phyloP scores from a whole-genome alignment of 1,140 invertebrate genomes.

The Micrasema longulum region DNA sequence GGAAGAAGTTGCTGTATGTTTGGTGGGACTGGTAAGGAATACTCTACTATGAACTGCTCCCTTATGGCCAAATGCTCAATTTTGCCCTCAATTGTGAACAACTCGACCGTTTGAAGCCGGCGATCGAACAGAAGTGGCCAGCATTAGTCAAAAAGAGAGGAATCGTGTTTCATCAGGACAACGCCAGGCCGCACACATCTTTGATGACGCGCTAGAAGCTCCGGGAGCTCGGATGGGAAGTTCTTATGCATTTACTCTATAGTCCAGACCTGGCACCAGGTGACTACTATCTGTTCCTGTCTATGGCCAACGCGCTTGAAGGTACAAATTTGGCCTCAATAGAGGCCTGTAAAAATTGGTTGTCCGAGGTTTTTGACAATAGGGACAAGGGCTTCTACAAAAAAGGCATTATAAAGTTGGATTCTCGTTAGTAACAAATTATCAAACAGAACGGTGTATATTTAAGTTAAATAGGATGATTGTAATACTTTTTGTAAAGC shows the following conservation, averaged over 20 bases:
- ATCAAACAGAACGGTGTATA: no score
- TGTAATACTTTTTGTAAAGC: no score
- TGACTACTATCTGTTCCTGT: slow-evolving; percentile 15
- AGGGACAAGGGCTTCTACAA: no score
- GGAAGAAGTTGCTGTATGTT: slow-evolving; percentile 16
- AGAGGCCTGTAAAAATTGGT: slow-evolving; percentile 1
- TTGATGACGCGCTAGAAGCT: slow-evolving; percentile 17
- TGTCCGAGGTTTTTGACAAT: no score
- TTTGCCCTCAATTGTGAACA: slow-evolving; percentile 13
- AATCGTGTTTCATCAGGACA: slow-evolving; percentile 19
- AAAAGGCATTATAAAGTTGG: no score
- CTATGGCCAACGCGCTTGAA: background rate
- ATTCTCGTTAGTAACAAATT: no score
- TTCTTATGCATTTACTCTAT: slow-evolving; percentile 20
- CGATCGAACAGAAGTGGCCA: slow-evolving; percentile 22
- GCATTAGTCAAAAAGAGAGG: slow-evolving; percentile 13
- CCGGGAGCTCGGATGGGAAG: slow-evolving; percentile 17
- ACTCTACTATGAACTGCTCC: no score
- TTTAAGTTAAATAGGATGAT: no score
- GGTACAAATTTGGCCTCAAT: slow-evolving; percentile 2
- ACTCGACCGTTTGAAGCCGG: slow-evolving; percentile 20
- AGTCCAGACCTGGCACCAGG: slow-evolving; percentile 10
- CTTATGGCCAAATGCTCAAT: no score
- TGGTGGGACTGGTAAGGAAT: no score
- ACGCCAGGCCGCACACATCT: slow-evolving; percentile 19